These are phyloP conservation scores for Leucophenga maculata DNA, from an alignment of 2,888 invertebrate genomes.

Conservation along the genomic window DNA sequence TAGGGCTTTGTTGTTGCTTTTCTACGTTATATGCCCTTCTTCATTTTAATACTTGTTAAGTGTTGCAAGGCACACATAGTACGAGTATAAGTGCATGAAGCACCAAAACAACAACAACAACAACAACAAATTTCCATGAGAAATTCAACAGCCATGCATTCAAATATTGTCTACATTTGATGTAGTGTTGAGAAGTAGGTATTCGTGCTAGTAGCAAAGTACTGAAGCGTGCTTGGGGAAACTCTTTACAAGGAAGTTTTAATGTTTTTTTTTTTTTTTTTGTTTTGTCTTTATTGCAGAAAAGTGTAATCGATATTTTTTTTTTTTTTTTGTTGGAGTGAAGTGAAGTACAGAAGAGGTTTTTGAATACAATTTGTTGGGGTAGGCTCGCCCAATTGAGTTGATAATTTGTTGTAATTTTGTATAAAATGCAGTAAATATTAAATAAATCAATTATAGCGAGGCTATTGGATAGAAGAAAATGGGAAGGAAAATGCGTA, in stretches of 20 bases:
- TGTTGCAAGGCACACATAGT: slow-evolving; percentile 34
- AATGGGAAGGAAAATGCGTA: too few relatives aligned
- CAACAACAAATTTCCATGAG: not conserved
- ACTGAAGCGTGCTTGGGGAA: not conserved
- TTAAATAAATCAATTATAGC: too few relatives aligned
- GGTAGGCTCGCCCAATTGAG: too few relatives aligned
- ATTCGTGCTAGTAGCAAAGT: not conserved
- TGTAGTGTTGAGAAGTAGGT: too few relatives aligned
- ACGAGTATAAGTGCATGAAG: not conserved
- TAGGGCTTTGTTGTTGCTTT: not conserved
- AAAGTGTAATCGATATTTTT: slow-evolving; percentile 6
- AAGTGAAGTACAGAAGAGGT: too few relatives aligned
- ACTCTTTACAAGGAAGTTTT: not conserved
- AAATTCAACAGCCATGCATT: too few relatives aligned
- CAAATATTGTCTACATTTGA: too few relatives aligned
- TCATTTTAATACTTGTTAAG: slow-evolving; percentile 48
- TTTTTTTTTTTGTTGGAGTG: too few relatives aligned
- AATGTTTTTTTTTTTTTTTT: not conserved
- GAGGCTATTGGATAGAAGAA: too few relatives aligned
- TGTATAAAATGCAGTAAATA: too few relatives aligned
- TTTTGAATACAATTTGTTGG: too few relatives aligned
- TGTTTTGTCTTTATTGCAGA: not conserved
- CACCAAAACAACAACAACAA: not conserved
- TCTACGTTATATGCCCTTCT: not conserved
- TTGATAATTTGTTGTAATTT: too few relatives aligned